Percentiles rank a stretch among this genome's conserved stretches.
These are phyloP conservation scores for Carlito syrichta DNA, from an alignment of 2,113 vertebrate species.

Conservation along the genomic window DNA sequence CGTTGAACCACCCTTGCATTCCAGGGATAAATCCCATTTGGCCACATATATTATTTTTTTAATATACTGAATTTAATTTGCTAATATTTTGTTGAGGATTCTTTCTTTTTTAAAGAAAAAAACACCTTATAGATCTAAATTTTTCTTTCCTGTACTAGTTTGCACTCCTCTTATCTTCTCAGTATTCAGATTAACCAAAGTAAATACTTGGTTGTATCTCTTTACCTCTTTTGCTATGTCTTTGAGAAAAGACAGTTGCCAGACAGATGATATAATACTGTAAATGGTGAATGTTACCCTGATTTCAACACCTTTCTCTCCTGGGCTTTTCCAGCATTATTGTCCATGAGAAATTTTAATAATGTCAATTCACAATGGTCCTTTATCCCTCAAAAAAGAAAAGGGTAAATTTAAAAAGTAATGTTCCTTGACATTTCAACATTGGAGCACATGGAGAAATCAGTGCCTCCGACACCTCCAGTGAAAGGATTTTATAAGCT, in stretches of 20 bases:
- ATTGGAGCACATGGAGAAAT: not conserved
- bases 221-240: not conserved
- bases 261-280: not conserved
- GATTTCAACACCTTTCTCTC: not conserved
- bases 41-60: not conserved
- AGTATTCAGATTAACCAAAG: not conserved
- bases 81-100: not conserved
- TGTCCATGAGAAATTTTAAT: not conserved
- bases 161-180: not conserved
- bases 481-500: not conserved
- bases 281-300: not conserved
- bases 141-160: not conserved
- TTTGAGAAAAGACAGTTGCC: not conserved
- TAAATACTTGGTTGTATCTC: not conserved
- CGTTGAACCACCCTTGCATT: not conserved
- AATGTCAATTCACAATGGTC: not conserved
- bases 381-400: not conserved
- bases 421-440: not conserved
- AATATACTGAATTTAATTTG: not conserved
- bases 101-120: not conserved
- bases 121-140: not conserved
- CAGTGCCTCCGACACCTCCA: not conserved
- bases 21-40: not conserved
- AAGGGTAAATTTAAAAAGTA: not conserved
- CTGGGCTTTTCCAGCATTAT: not conserved